Evolutionary conservation across 2,888 invertebrate genomes (phyloP).

Genomic region (Leucozona laternaria): DNA sequence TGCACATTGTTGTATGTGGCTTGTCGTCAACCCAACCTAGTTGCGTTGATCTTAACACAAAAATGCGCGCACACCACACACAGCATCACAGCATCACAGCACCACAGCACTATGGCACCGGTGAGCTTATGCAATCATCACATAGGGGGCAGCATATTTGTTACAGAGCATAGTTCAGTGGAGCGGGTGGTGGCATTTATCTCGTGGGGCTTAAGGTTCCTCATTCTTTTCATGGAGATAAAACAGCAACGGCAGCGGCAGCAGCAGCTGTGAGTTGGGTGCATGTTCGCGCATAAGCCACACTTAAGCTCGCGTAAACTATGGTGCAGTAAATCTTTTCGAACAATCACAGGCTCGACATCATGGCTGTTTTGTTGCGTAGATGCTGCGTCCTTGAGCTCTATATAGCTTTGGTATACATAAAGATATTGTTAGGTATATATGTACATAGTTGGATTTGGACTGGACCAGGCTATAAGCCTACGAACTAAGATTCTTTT

Average conservation of each 20-base stretch:
- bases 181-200: constrained; percentile 75
- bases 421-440: constrained; percentile 10
- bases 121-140: constrained; percentile 61
- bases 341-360: constrained; percentile 65
- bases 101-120: neutral
- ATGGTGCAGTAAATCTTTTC: constrained; percentile 65
- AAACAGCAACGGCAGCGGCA: constrained; percentile 47
- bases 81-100: neutral
- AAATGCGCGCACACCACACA: constrained; percentile 33
- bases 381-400: constrained; percentile 74
- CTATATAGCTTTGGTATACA: constrained; percentile 19
- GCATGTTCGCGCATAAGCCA: constrained; percentile 69
- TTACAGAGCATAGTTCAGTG: constrained; percentile 71
- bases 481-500: no score
- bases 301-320: constrained; percentile 60
- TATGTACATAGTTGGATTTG: neutral
- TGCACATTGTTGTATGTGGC: constrained; percentile 30
- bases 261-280: constrained; percentile 56
- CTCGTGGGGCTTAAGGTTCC: constrained; percentile 58
- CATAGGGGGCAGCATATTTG: constrained; percentile 54
- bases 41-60: constrained; percentile 61
- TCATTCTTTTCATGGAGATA: constrained; percentile 45
- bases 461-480: constrained; percentile 2
- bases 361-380: constrained; percentile 48
- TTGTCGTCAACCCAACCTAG: constrained; percentile 70